Percentiles rank a stretch among this genome's conserved stretches.
phyloP scores from a whole-genome alignment of 2,888 invertebrate genomes.

The Tenthredo scrophulariae region DNA sequence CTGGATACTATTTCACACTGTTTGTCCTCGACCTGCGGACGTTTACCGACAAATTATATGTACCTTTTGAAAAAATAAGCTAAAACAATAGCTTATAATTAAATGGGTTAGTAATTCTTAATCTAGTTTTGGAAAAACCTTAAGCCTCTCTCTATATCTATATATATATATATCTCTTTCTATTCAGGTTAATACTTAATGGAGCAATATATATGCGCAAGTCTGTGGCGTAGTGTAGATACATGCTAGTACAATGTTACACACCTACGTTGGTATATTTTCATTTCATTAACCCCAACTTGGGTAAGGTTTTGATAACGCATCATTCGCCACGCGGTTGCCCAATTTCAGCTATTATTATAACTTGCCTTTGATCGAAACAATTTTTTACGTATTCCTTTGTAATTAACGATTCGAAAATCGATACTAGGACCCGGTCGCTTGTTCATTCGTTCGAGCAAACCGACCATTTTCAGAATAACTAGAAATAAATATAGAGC shows the following conservation, averaged over 20 bases:
- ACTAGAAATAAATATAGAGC: constrained; percentile 7
- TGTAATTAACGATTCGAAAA: constrained; percentile 6
- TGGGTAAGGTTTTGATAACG: constrained; percentile 5
- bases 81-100: background rate
- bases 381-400: constrained; percentile 2
- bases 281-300: background rate
- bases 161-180: too few species aligned
- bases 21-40: background rate
- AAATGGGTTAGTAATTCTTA: background rate
- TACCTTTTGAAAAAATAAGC: background rate
- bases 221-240: background rate
- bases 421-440: background rate
- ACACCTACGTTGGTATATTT: background rate
- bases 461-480: constrained; percentile 4
- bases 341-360: background rate
- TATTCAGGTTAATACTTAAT: background rate
- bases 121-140: background rate
- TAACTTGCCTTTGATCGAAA: background rate
- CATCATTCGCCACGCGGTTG: background rate
- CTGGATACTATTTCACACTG: constrained; percentile 9
- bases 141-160: background rate
- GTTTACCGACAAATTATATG: background rate
- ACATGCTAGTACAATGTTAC: background rate
- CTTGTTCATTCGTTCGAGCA: background rate
- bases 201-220: constrained; percentile 2